Base-by-base conservation (phyloP, 2,888 invertebrate genomes). In the Chrysopilus asiliformis region DNA sequence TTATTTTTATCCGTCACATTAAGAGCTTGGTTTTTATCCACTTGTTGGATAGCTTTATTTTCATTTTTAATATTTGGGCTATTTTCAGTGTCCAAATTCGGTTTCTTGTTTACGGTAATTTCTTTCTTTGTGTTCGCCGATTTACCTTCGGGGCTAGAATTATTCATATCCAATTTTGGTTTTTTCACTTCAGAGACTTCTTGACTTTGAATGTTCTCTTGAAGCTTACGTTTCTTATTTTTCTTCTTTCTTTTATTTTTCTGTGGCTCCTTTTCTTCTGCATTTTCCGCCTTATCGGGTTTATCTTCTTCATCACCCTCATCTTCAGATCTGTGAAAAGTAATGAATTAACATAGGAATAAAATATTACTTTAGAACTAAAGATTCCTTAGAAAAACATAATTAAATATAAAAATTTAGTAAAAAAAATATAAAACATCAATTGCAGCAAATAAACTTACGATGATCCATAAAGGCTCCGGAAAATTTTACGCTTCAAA, bases 401-500 rank as follows among this genome's bases (percentile, higher is more conserved):
- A 16, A 32, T 32, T 28, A 19, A 16, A 17, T 10, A 24, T 9
- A 40, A 18, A 32, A 28, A 13, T 22, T 26, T 38, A 32, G 24
- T 25, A 6, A 27, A 33, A 27, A 32, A 20, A 22, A 33, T 34
- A 14, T 19, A 28, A 28, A 26, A 30, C n/a, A n/a, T n/a, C n/a
- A n/a, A n/a, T n/a, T n/a, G 24, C 25, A 33, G 19, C 17, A 29
- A 18, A 15, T 33, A 22, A 20, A 50, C 58, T 49, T 50, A 56
- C 58, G 56, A 55, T 47, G 66, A 68, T 47, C 57, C 64, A 59
- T 79, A 91, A 19, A 91, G 65, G 53, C 89, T 89, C 4, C 75
- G 74, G 42, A 90, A 68, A 46, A 89, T 67, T 60, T 79, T 84
- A 50, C 68, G 74, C 60, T 93, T 94, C 24, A 87, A 70, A 1